phyloP scores from a whole-genome alignment of 2,888 invertebrate species.

The Eupsilia transversa region DNA sequence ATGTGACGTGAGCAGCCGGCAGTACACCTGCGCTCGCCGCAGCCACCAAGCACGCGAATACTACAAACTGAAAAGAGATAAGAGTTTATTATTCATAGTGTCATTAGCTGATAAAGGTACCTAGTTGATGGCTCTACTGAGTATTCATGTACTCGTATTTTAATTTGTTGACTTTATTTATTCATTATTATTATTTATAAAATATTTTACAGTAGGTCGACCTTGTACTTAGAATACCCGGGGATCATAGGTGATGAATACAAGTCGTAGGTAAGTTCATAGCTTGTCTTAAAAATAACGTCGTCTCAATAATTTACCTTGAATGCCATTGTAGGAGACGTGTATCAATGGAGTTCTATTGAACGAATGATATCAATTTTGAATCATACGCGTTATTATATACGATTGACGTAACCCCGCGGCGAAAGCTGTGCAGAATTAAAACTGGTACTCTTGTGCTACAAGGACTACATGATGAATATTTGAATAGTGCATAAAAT shows the following conservation, averaged over 20 bases:
- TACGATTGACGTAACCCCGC: slow-evolving; percentile 7
- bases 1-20: slow-evolving; percentile 45
- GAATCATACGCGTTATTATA: slow-evolving; percentile 20
- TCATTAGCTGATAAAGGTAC: neutral
- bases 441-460: slow-evolving; percentile 22
- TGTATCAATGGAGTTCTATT: slow-evolving; percentile 60
- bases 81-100: neutral
- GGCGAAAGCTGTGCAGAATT: slow-evolving; percentile 18
- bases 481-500: neutral
- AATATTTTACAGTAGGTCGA: neutral
- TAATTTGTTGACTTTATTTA: neutral
- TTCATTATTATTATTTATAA: neutral
- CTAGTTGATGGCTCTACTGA: neutral
- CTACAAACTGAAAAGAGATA: slow-evolving; percentile 67
- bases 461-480: slow-evolving; percentile 5
- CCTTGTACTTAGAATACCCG: neutral
- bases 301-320: slow-evolving; percentile 70
- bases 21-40: slow-evolving; percentile 69
- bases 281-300: neutral
- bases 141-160: neutral
- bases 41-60: slow-evolving; percentile 71
- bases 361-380: slow-evolving; percentile 61
- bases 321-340: slow-evolving; percentile 68
- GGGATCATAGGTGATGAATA: neutral
- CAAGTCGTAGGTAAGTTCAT: neutral